Conservation (phyloP, 1,140 invertebrate genomes). For the honey bee (Apis mellifera) region DNA sequence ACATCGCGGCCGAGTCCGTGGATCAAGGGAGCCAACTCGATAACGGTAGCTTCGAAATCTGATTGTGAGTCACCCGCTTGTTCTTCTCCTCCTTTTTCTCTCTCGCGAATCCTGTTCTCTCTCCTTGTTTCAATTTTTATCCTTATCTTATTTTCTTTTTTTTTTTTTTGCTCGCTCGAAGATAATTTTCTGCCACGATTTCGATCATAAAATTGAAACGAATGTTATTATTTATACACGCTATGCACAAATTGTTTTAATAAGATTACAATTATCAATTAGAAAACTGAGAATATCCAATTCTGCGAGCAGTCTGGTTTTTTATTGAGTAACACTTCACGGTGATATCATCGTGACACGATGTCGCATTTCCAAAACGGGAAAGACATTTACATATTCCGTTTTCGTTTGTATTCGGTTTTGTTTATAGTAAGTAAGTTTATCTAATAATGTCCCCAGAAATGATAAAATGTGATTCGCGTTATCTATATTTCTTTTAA, state of each 20-base stretch:
- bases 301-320: constrained; percentile 1
- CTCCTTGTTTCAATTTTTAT: constrained; percentile 23
- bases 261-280: not conserved
- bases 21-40: constrained; percentile 43
- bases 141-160: not conserved
- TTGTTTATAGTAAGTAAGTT: not conserved
- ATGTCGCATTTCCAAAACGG: constrained; percentile 11
- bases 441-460: not conserved
- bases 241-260: not conserved
- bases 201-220: no score
- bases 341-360: constrained; percentile 26
- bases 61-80: constrained; percentile 57
- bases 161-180: not conserved
- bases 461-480: not conserved
- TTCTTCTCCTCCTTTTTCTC: not conserved
- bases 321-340: constrained; percentile 19
- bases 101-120: not conserved
- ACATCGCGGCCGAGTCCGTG: constrained; percentile 14
- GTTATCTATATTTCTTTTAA: no score
- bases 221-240: no score
- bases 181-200: not conserved
- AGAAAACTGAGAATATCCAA: not conserved
- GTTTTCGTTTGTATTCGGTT: not conserved
- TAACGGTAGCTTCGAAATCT: constrained; percentile 56
- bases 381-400: constrained; percentile 16